phyloP scores from a whole-genome alignment of 2,888 invertebrate species.

The Dynastes maya region DNA sequence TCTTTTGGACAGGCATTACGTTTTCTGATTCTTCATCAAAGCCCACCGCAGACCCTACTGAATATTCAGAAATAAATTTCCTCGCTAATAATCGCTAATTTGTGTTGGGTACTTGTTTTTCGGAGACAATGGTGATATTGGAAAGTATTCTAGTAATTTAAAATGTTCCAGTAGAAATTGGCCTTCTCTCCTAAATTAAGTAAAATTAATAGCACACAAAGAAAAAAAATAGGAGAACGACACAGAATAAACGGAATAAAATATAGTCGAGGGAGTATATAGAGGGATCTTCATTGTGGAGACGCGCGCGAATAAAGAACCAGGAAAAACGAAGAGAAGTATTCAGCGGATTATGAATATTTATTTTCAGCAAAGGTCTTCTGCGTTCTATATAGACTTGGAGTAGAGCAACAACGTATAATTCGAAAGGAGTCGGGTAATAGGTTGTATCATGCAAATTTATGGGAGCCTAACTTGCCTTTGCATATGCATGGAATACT shows the following conservation, averaged over 20 bases:
- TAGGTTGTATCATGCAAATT: conserved; percentile 7
- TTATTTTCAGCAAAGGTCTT: neutral
- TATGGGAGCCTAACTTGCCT: conserved; percentile 1
- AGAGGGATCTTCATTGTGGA: neutral
- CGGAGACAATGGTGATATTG: too few species aligned
- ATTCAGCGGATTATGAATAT: conserved; percentile 8
- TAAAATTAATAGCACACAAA: neutral
- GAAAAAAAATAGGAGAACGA: neutral
- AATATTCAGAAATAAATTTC: too few species aligned
- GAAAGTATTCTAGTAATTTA: too few species aligned
- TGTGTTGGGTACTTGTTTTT: too few species aligned
- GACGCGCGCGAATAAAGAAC: neutral
- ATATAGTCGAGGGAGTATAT: neutral
- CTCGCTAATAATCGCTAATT: too few species aligned
- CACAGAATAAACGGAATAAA: neutral
- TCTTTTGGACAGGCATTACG: too few species aligned
- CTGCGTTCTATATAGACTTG: neutral
- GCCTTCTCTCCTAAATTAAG: too few species aligned
- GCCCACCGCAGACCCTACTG: too few species aligned
- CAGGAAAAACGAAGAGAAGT: neutral
- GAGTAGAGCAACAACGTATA: neutral
- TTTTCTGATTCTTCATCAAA: too few species aligned
- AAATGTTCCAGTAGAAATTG: too few species aligned
- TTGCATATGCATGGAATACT: conserved; percentile 15
- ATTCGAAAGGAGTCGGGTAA: neutral